Evolutionary conservation across 2,888 invertebrate species (phyloP).

Genomic region (Fragum whitleyi): DNA sequence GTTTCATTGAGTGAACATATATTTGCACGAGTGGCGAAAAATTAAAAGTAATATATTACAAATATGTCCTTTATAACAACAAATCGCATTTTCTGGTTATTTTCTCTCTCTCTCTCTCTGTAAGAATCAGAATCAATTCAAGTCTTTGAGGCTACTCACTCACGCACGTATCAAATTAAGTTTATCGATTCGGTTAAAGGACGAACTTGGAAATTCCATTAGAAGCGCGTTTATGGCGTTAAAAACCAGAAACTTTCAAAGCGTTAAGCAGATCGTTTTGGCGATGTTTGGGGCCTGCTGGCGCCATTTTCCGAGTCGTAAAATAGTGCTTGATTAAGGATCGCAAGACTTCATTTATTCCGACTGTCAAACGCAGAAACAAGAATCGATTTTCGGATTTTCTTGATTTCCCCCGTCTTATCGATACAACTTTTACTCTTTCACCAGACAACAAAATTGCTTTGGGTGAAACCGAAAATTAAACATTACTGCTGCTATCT

Average conservation of each 20-base stretch:
- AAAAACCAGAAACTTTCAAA: slow-evolving; percentile 14
- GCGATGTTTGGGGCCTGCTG: not conserved
- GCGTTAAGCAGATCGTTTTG: slow-evolving; percentile 7
- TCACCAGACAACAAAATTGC: not conserved
- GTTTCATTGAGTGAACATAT: too few relatives aligned
- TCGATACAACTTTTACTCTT: not conserved
- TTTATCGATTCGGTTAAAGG: slow-evolving; percentile 7
- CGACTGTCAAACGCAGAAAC: not conserved
- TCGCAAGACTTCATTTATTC: slow-evolving; percentile 9
- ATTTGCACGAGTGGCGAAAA: too few relatives aligned
- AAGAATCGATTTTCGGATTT: slow-evolving; percentile 1
- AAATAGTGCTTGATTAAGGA: not conserved
- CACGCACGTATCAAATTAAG: slow-evolving; percentile 9
- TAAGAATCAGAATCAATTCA: not conserved
- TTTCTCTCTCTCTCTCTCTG: too few relatives aligned
- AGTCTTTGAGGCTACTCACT: not conserved
- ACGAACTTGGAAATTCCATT: slow-evolving; percentile 55
- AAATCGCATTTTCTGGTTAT: too few relatives aligned
- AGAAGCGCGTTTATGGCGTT: slow-evolving; percentile 30
- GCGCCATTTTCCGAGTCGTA: not conserved
- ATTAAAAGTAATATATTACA: too few relatives aligned
- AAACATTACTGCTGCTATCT: too few relatives aligned
- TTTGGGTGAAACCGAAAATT: too few relatives aligned
- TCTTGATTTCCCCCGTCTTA: slow-evolving; percentile 1
- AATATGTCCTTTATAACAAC: too few relatives aligned